Evolutionary conservation across 2,888 invertebrate genomes (phyloP), one percentile per base, ranked within the genome.

Genomic region (Temnothorax ravouxi): DNA sequence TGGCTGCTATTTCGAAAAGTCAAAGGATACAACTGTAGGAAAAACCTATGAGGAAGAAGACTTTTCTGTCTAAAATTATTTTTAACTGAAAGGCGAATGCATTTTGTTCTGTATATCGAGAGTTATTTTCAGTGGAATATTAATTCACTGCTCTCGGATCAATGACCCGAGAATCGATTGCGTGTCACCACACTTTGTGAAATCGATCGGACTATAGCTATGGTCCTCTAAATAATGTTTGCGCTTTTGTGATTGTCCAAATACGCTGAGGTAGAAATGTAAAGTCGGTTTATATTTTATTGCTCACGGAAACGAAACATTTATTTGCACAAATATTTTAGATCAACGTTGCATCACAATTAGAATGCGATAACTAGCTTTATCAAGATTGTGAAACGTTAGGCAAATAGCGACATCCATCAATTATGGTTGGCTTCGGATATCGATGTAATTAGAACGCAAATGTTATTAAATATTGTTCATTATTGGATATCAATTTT

Each of bases 141-240:
- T 77, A 56, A 77, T 66, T 34, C 18, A 13, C 4, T 13, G 21
- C 21, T 69, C 18, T 11, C 25, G 67, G 66, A 84, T 80, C 59
- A 50, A 21, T 56, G 82, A 86, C 77, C 62, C 56, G 61, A 69
- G 64, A 82, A 87, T 89, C 83, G 83, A 74, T 80, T 82, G 29
- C 34, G 2, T 56, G 72, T 66, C 84, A 61, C 21, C 41, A 44
- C 21, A 64, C 18, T 83, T 77, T 34, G 69, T 54, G 80, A 77
- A 29, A 69, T 82, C 61, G 82, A 76, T 80, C 34, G 59, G 47
- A 38, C 18, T 3, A 52, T 3, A 52, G 21, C 25, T 5, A 6
- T 66, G 77, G 77, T 21, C 13, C 29, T 44, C 11, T 34, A 38
- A 67, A 67, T 67, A 56, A 67, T 21, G 34, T 56, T 59, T 47